A percentile compares a stretch with the other conserved stretches of the same genome.
Evolutionary conservation across 1,140 invertebrate genomes (phyloP).

Genomic region (Platyscapa corneri): DNA sequence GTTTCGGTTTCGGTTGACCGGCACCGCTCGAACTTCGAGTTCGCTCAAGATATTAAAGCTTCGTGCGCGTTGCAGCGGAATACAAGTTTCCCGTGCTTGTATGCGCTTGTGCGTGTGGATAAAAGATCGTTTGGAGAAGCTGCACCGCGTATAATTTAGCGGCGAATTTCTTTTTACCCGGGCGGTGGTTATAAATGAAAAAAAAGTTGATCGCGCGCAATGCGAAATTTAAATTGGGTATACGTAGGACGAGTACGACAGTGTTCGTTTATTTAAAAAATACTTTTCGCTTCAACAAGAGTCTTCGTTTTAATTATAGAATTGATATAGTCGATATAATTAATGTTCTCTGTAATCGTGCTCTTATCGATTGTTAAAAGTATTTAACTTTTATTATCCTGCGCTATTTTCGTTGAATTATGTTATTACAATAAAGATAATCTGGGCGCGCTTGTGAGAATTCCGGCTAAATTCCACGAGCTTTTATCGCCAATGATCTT

Average conservation of each 20-base stretch:
- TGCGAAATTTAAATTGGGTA: background rate
- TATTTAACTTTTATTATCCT: background rate
- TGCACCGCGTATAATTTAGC: background rate
- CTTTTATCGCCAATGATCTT: background rate
- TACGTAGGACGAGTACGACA: background rate
- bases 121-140: background rate
- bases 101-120: too few species aligned
- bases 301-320: background rate
- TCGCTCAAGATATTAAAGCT: conserved; percentile 5
- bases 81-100: background rate
- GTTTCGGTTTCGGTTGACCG: background rate
- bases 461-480: background rate
- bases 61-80: background rate
- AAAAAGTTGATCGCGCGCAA: background rate
- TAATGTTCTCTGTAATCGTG: background rate
- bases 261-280: background rate
- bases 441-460: background rate
- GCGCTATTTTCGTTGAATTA: background rate
- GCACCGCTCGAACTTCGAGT: conserved; percentile 5
- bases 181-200: background rate
- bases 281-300: too few species aligned
- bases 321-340: background rate
- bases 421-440: background rate
- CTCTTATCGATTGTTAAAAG: background rate
- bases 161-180: background rate